Base-by-base conservation (phyloP, 2,797 vertebrate genomes). In the Anabacerthia variegaticeps region DNA sequence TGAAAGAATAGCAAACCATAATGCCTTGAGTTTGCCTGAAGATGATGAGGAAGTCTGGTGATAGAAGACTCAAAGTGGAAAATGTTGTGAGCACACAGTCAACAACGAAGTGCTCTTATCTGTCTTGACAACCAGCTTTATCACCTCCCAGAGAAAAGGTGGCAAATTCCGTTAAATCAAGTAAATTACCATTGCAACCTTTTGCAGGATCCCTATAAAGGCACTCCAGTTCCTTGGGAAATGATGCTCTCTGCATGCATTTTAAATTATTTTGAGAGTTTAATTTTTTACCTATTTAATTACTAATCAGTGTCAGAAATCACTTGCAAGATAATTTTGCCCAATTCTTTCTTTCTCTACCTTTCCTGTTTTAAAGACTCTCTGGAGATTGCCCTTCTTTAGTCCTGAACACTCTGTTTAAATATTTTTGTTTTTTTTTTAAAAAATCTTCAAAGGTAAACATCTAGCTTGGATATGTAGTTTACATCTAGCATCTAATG, bases 91-190 rank as follows among this genome's bases (percentile, higher is more conserved):
- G 30, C 43, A 34, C 2, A 3, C n/a, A 56, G 59, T 89, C 78
- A 73, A 93, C 89, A 89, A 74, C 88, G 58, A 20, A 23, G 54
- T 49, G 22, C 46, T 63, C 90, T 97, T 93, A 85, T 81, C 87
- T 90, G 4, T 68, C 88, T 51, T 58, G 66, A 48, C 62, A 84
- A 62, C 43, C 65, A 80, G 56, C 58, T 95, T 89, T 95, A 90
- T 94, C 85, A 66, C 27, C 55, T 93, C 54, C 58, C 46, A 78
- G 76, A 92, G 34, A 93, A 88, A 86, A 93, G 58, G 58, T 54
- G 54, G 79, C 55, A 90, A 86, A 88, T 92, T 89, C 85, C 81
- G 71, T 66, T 95, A 81, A 91, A 83, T 74, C 79, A 63, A 92
- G 83, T 51, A 11, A 91, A 78, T 81, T 90, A 52, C 54, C 23